Evolutionary conservation across 2,113 vertebrate species (phyloP), one percentile per base, ranked within the genome.

Genomic region (Eublepharis macularius): DNA sequence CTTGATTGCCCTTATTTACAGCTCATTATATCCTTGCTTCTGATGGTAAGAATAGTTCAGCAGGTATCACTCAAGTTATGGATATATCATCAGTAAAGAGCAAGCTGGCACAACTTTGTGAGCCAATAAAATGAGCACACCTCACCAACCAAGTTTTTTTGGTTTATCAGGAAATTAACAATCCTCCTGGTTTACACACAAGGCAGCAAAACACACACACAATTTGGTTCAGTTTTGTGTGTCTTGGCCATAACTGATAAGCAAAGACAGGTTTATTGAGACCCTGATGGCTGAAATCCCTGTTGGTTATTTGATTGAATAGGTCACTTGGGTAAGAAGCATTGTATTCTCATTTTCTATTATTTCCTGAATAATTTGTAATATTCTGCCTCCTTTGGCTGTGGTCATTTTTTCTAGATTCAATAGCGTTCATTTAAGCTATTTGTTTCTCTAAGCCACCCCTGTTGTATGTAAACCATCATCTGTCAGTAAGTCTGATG

Each of bases 401-500:
- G 65, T 45, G 9, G 0, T 14, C 41, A 73, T 76, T 81, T 82
- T n/a, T 78, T 76, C 78, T 26, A 83, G 88, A 68, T 86, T 90
- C 74, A 70, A 72, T 66, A 86, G 90, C 86, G 77, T 39, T 10
- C 43, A 43, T 45, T 85, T 21, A 84, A 19, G 74, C 73, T 36
- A 47, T 21, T 9, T 0, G 13, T 80, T 78, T 88, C 84, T 78
- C 51, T 24, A 75, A 26, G 26, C 60, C 60, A 63, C 29, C 7
- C 9, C 24, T 83, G 39, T 49, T 73, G 11, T 32, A 84, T 86
- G 87, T 36, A 73, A 74, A 82, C 82, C 82, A 72, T 94, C 92
- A 72, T 94, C 81, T 91, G 90, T 32, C 32, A 91, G 86, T 0
- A 0, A 19, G 68, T 16, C 88, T 84, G 83, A 88, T 86, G 85